Evolutionary conservation across 2,113 vertebrate species (phyloP).

Genomic region (Anolis carolinensis): DNA sequence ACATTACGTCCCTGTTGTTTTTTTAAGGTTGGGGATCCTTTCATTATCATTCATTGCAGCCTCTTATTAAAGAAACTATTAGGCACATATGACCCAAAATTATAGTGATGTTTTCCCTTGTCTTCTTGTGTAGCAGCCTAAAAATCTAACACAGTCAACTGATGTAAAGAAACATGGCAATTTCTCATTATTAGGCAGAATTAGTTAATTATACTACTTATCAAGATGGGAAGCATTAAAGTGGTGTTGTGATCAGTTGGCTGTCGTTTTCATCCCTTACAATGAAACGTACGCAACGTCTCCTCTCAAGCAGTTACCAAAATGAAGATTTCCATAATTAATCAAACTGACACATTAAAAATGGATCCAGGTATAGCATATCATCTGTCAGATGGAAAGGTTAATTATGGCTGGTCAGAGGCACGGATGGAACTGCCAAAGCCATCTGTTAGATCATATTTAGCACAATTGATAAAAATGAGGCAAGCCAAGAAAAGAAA

Average conservation of each 20-base stretch:
- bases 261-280: not conserved
- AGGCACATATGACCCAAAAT: constrained; percentile 18
- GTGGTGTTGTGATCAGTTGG: not conserved
- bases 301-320: not conserved
- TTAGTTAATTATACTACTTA: not conserved
- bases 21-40: not conserved
- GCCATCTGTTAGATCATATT: constrained; percentile 29
- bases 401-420: constrained; percentile 34
- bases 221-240: constrained; percentile 12
- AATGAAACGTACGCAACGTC: not conserved
- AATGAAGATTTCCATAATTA: constrained; percentile 40
- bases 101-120: constrained; percentile 25
- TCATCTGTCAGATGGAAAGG: constrained; percentile 34
- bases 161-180: not conserved
- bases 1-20: not conserved
- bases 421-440: not conserved
- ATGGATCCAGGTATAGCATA: constrained; percentile 24
- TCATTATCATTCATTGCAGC: not conserved
- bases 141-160: not conserved
- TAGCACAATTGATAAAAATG: constrained; percentile 27
- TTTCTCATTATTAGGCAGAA: constrained; percentile 2
- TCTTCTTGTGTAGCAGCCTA: too few relatives aligned
- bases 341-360: constrained; percentile 37
- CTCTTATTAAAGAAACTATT: constrained; percentile 25
- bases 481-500: not conserved